A percentile compares a stretch with the other conserved stretches of the same genome.
Conservation (phyloP, 2,888 invertebrate species). For the Hyalella azteca region DNA sequence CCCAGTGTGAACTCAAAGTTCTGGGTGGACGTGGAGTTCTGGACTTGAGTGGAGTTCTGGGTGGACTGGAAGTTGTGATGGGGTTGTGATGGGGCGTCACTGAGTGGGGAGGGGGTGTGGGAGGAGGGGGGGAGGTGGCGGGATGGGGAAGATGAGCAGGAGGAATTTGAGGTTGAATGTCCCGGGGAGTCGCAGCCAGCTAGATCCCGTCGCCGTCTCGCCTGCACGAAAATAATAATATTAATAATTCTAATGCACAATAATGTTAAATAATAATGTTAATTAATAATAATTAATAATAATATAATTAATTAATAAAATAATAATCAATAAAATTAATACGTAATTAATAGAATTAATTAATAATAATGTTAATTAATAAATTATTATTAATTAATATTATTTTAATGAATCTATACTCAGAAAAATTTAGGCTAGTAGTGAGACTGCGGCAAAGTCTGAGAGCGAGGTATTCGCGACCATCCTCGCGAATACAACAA, state of each 20-base stretch:
- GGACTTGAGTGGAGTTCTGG: background rate
- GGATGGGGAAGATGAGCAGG: background rate
- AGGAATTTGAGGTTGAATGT: background rate
- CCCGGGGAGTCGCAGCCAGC: background rate
- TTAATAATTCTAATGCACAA: too few species aligned
- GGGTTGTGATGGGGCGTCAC: too few species aligned
- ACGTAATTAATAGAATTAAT: too few species aligned
- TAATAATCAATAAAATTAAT: too few species aligned
- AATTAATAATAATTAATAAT: background rate
- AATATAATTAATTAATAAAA: background rate
- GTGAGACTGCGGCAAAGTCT: background rate
- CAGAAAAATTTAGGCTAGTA: background rate
- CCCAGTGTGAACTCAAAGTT: slow-evolving; percentile 45
- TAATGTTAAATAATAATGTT: too few species aligned
- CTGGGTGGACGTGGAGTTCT: background rate
- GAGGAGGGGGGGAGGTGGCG: background rate
- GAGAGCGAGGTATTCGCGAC: background rate
- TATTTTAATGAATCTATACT: background rate
- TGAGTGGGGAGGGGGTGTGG: background rate
- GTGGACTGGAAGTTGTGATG: background rate
- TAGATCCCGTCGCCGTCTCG: background rate
- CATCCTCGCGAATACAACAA: too few species aligned
- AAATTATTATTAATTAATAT: background rate
- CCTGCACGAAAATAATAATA: too few species aligned
- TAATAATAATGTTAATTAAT: background rate